Evolutionary conservation across 2,888 invertebrate genomes (phyloP), one percentile per base, ranked within the genome.

Genomic region (Coremacera marginata): DNA sequence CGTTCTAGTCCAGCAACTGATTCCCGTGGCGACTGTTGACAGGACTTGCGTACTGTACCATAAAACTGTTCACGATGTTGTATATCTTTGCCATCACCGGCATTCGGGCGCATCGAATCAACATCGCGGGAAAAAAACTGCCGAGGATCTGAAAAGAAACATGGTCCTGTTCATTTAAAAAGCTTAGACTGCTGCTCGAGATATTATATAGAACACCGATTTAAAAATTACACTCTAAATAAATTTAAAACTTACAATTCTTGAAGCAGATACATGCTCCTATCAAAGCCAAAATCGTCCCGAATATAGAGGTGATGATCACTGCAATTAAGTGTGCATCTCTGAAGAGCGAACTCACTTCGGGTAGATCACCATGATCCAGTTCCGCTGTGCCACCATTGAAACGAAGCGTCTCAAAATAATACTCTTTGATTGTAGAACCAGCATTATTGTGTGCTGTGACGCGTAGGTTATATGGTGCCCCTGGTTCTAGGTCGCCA

Each of bases 401-500:
- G 75, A 91, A 89, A 37, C 90, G 91, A 70, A 91, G 86, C 2
- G 93, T 93, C 76, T 90, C 91, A 85, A 93, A 92, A 77, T 90
- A 89, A 81, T 92, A 91, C 80, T 91, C 91, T 63, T 91, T 91
- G 68, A 92, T 90, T 3, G 92, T 92, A 11, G 92, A 90, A 0
- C 93, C 93, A 5, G 93, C 93, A 84, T 92, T 92, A 84, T 93
- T 93, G 83, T 92, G 91, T 1, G 93, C 93, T 3, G 91, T 91
- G 44, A 93, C 90, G 14, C 91, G 90, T 65, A 91, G 84, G 81
- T 90, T 90, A 83, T 91, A 92, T 25, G 90, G 88, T 14, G 90
- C 90, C 60, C 90, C 91, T 22, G 91, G 90, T 75, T 90, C 90
- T 76, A 92, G 84, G 76, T 91, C 91, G 3, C 90, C 90, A 81